Percentiles rank a stretch among this genome's conserved stretches.
Evolutionary conservation across 2,113 vertebrate species (phyloP).

Genomic region (Heterocephalus glaber): DNA sequence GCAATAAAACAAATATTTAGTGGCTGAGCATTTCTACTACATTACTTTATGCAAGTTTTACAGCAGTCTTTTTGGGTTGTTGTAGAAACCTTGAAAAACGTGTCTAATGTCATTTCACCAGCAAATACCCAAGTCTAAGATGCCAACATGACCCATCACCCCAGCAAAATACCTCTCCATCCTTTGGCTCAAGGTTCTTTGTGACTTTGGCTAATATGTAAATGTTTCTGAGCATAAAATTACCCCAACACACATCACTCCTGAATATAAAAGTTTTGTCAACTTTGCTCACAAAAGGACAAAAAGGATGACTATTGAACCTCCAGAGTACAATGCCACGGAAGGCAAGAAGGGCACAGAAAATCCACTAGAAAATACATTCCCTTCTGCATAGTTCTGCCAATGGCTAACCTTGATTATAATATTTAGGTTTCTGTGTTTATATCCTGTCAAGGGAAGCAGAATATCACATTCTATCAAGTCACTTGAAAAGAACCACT

Average conservation of each 20-base stretch:
- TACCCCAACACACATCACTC: not conserved
- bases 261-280: not conserved
- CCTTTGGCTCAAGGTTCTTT: not conserved
- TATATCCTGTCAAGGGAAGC: constrained; percentile 78
- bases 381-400: constrained; percentile 16
- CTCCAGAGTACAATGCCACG: not conserved
- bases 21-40: not conserved
- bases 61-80: not conserved
- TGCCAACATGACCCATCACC: not conserved
- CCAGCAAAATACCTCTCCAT: not conserved
- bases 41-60: not conserved
- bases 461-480: constrained; percentile 81
- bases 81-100: not conserved
- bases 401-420: constrained; percentile 78
- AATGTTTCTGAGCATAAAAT: not conserved
- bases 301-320: not conserved
- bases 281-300: constrained; percentile 16
- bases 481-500: constrained; percentile 80
- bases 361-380: constrained; percentile 13
- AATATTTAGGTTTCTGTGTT: constrained; percentile 82
- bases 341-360: constrained; percentile 11
- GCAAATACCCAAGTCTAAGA: not conserved
- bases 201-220: not conserved
- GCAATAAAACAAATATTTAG: constrained; percentile 14
- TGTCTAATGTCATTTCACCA: not conserved